Percentiles rank a stretch among this genome's conserved stretches.
Evolutionary conservation across 2,888 invertebrate species (phyloP).

Genomic region (Cremastobaeus sp.): DNA sequence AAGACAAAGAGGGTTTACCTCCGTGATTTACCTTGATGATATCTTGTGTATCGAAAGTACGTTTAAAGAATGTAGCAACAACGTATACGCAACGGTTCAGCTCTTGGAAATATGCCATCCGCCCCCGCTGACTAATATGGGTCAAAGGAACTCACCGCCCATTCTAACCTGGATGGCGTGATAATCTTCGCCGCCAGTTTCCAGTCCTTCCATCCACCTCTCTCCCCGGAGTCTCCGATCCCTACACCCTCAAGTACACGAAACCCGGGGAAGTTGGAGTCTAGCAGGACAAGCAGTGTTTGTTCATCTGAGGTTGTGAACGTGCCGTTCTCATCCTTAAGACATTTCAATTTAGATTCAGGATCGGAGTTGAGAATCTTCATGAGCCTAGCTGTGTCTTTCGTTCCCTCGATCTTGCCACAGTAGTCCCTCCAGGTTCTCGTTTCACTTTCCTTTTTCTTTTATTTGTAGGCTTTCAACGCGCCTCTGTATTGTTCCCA

Average conservation of each 20-base stretch:
- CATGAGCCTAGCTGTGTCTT: neutral
- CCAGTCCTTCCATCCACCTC: too few relatives aligned
- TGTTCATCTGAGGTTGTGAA: too few relatives aligned
- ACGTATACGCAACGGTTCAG: neutral
- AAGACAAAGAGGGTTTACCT: neutral
- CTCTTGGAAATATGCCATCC: neutral
- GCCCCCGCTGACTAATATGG: neutral
- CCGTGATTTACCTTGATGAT: slow-evolving; percentile 4
- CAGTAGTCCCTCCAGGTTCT: too few relatives aligned
- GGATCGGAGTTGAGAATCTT: too few relatives aligned
- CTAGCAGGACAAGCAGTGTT: too few relatives aligned
- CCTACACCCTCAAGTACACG: too few relatives aligned
- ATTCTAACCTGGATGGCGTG: neutral
- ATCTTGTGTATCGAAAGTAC: neutral
- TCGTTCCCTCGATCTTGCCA: neutral
- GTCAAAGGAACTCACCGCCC: neutral
- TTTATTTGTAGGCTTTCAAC: neutral
- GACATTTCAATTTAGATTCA: too few relatives aligned
- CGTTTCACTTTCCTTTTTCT: neutral
- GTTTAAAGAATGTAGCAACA: neutral
- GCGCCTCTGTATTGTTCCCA: neutral
- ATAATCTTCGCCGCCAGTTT: too few relatives aligned
- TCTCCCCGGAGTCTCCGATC: too few relatives aligned
- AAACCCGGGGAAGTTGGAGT: too few relatives aligned
- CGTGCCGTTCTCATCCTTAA: too few relatives aligned